A percentile compares a stretch with the other conserved stretches of the same genome.
These are phyloP conservation scores for Nymphalis polychloros DNA, from an alignment of 2,888 invertebrate genomes.

Conservation along the genomic window DNA sequence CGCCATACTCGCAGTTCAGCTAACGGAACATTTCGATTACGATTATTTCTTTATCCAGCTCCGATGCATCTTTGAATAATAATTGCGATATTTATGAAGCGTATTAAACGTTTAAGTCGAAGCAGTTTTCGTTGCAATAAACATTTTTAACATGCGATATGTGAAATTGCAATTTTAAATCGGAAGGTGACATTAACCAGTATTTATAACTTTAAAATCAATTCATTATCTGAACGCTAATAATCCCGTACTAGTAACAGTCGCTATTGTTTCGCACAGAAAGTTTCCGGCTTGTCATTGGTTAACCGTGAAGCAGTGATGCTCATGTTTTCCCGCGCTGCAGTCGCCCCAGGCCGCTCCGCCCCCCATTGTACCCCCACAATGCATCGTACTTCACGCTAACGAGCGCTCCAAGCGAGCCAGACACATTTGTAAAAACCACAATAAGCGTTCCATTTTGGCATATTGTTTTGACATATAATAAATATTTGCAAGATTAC, in stretches of 20 bases:
- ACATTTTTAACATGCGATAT: too few species aligned
- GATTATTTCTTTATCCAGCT: slow-evolving; percentile 59
- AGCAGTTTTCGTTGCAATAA: too few species aligned
- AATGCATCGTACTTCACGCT: slow-evolving; percentile 78
- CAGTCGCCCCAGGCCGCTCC: slow-evolving; percentile 67
- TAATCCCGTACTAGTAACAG: neutral
- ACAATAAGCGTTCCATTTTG: slow-evolving; percentile 79
- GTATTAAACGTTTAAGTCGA: neutral
- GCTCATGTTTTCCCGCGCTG: slow-evolving; percentile 55
- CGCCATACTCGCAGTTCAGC: slow-evolving; percentile 54
- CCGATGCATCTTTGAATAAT: slow-evolving; percentile 21
- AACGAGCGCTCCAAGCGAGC: slow-evolving; percentile 78
- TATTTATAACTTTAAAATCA: neutral
- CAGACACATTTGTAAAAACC: slow-evolving; percentile 81
- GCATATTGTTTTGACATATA: slow-evolving; percentile 82
- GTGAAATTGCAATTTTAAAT: too few species aligned
- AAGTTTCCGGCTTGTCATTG: slow-evolving; percentile 55
- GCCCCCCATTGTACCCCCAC: slow-evolving; percentile 76
- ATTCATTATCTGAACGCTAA: neutral
- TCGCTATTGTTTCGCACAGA: slow-evolving; percentile 16
- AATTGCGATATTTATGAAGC: slow-evolving; percentile 11
- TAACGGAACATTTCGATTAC: slow-evolving; percentile 65
- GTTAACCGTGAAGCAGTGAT: slow-evolving; percentile 59
- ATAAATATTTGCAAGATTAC: slow-evolving; percentile 81
- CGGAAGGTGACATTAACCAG: neutral